Percentiles rank a stretch among this genome's conserved stretches.
Evolutionary conservation across 2,888 invertebrate species (phyloP).

Genomic region (Caprella mutica): DNA sequence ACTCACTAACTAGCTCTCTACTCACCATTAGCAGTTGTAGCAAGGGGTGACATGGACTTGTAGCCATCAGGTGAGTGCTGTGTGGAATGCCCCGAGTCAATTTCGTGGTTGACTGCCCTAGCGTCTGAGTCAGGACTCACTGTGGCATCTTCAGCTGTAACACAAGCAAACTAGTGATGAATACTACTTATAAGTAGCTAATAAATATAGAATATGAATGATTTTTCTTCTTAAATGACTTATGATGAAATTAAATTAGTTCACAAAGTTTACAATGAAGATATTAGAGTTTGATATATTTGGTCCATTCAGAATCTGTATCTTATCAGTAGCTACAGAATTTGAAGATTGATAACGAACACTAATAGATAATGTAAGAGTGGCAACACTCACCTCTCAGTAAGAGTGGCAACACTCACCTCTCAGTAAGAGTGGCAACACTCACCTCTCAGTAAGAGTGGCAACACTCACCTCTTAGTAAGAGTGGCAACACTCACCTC

Average conservation of each 20-base stretch:
- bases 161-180: background rate
- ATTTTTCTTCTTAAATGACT: background rate
- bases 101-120: constrained; percentile 43
- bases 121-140: constrained; percentile 31
- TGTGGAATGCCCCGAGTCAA: constrained; percentile 82
- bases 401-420: too few species aligned
- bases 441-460: too few species aligned
- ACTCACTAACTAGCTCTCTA: too few species aligned
- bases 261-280: too few species aligned
- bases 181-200: background rate
- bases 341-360: too few species aligned
- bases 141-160: constrained; percentile 20
- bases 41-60: constrained; percentile 29
- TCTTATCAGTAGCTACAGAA: too few species aligned
- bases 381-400: too few species aligned
- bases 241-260: too few species aligned
- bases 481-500: constrained; percentile 15
- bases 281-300: too few species aligned
- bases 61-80: constrained; percentile 72
- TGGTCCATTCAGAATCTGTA: too few species aligned
- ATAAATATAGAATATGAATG: background rate
- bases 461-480: background rate
- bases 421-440: too few species aligned
- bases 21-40: constrained; percentile 24
- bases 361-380: too few species aligned